Conservation (phyloP, 2,797 vertebrate species). For the Melanotaenia parkinsoni region DNA sequence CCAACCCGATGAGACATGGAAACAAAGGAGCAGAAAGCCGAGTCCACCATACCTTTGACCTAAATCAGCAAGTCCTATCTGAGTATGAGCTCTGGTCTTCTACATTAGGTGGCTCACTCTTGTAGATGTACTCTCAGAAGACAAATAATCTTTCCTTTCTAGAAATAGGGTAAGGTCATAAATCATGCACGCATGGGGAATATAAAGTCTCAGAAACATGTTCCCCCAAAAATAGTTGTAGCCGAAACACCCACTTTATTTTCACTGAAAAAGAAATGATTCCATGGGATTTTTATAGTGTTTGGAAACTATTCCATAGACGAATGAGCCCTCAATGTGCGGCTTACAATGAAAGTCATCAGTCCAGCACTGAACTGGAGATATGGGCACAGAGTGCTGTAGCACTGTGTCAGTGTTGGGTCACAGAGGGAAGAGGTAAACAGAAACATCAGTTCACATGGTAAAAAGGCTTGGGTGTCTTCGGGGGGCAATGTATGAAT, state of each 20-base stretch:
- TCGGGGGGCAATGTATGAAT: constrained; percentile 85
- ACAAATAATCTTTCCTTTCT: constrained; percentile 74
- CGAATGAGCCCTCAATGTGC: constrained; percentile 35
- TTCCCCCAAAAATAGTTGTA: constrained; percentile 66
- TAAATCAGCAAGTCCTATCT: constrained; percentile 39
- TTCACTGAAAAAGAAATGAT: constrained; percentile 52
- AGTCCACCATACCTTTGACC: constrained; percentile 51
- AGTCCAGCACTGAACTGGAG: constrained; percentile 31
- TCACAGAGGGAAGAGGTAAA: constrained; percentile 44
- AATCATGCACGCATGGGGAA: constrained; percentile 71
- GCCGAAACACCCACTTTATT: constrained; percentile 62
- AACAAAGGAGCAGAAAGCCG: constrained; percentile 45
- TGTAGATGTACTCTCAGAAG: constrained; percentile 58
- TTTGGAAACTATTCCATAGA: constrained; percentile 53
- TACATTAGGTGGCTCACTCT: constrained; percentile 46
- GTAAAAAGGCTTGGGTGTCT: constrained; percentile 60
- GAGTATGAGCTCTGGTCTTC: constrained; percentile 36
- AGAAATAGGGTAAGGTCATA: constrained; percentile 78
- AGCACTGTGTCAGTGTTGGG: constrained; percentile 34
- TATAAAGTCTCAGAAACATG: constrained; percentile 58
- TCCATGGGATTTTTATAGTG: constrained; percentile 58
- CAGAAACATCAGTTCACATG: constrained; percentile 87
- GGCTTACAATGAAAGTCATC: constrained; percentile 37
- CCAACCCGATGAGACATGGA: constrained; percentile 41
- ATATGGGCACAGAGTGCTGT: constrained; percentile 22